Evolutionary conservation across 1,140 invertebrate genomes (phyloP).

Genomic region (Mizuhopecten yessoensis): DNA sequence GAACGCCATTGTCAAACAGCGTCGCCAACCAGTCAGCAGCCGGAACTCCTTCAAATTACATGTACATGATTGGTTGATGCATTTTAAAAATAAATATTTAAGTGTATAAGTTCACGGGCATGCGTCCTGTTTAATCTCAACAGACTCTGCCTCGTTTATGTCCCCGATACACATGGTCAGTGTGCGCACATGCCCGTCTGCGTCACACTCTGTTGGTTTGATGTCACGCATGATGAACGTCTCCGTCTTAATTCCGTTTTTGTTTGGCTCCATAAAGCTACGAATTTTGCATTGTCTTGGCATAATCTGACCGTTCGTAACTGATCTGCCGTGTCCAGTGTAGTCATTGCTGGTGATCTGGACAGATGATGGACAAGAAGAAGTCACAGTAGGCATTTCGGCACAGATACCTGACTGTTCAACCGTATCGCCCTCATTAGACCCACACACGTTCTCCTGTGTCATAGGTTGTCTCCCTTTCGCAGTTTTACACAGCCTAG

Average conservation of each 20-base stretch:
- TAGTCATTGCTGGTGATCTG: background rate
- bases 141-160: background rate
- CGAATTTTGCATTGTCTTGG: background rate
- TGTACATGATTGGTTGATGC: too few relatives aligned
- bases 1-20: too few relatives aligned
- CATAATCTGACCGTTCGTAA: background rate
- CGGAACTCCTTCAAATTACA: too few relatives aligned
- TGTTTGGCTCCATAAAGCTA: background rate
- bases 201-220: background rate
- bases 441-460: background rate
- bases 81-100: too few relatives aligned
- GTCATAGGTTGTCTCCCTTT: background rate
- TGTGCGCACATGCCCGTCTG: background rate
- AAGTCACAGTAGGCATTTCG: background rate
- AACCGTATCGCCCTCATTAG: background rate
- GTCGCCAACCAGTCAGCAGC: too few relatives aligned
- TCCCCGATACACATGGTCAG: background rate
- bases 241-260: background rate
- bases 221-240: background rate
- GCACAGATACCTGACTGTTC: background rate
- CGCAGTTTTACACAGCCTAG: constrained; percentile 13
- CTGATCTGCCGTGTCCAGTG: background rate
- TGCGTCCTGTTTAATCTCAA: background rate
- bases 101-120: too few relatives aligned
- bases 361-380: background rate